Conservation (phyloP, 35 echinoderm and acorn worm genomes). For the Anneissia japonica region DNA sequence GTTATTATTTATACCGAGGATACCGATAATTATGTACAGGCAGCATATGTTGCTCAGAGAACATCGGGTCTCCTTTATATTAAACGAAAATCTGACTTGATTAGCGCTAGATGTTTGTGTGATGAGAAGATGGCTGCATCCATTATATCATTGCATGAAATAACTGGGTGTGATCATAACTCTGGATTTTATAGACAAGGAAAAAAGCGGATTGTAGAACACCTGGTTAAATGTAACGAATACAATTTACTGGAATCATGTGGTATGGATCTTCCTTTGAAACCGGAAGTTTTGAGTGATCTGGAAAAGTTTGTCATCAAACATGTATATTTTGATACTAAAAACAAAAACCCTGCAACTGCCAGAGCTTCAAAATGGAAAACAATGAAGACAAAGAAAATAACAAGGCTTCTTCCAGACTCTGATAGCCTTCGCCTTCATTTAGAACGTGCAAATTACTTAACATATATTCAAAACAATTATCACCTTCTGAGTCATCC, state of each 20-base stretch:
- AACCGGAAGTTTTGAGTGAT: constrained; percentile 20
- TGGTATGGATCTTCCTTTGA: constrained; percentile 31
- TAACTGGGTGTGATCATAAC: constrained; percentile 50
- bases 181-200: constrained; percentile 27
- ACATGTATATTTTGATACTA: constrained; percentile 28
- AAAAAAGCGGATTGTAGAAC: constrained; percentile 11
- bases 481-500: constrained; percentile 6
- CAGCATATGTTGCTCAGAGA: constrained; percentile 49
- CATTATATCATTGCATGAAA: constrained; percentile 40
- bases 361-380: constrained; percentile 32
- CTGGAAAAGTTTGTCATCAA: constrained; percentile 38
- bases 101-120: constrained; percentile 32
- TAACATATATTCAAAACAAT: neutral
- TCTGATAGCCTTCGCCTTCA: neutral
- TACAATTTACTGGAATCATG: constrained; percentile 27
- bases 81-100: constrained; percentile 29
- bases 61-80: constrained; percentile 19
- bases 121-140: constrained; percentile 38
- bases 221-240: constrained; percentile 20
- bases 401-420: constrained; percentile 21
- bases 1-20: constrained; percentile 31
- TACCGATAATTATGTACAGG: constrained; percentile 49
- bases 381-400: constrained; percentile 38
- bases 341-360: neutral
- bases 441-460: neutral